Conservation (phyloP, 2,888 invertebrate species). For the Scaptomyza cyrtandrae region DNA sequence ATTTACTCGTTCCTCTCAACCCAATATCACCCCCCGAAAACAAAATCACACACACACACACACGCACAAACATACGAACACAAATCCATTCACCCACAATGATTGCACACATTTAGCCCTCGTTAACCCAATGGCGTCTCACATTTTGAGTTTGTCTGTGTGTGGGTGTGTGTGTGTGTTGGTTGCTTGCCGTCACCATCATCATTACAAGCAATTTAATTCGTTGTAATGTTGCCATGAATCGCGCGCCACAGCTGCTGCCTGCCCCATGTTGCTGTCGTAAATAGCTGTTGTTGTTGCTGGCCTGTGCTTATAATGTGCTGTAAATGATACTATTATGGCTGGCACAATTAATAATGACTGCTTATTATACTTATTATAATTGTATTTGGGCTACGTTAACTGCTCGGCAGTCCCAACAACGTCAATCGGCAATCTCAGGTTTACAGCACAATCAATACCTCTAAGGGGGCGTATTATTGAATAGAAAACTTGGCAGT, state of each 20-base stretch:
- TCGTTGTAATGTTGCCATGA: slow-evolving; percentile 77
- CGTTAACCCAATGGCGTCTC: slow-evolving; percentile 60
- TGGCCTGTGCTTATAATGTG: slow-evolving; percentile 58
- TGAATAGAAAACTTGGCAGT: slow-evolving; percentile 21
- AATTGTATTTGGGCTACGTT: slow-evolving; percentile 21
- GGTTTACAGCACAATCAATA: slow-evolving; percentile 35
- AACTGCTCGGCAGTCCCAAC: slow-evolving; percentile 2
- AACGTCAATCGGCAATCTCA: slow-evolving; percentile 19
- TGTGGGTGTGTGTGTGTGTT: slow-evolving; percentile 24
- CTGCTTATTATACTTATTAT: slow-evolving; percentile 35
- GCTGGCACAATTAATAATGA: slow-evolving; percentile 63
- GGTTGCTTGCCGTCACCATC: slow-evolving; percentile 50
- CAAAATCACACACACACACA: slow-evolving; percentile 12
- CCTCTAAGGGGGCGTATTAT: slow-evolving; percentile 12
- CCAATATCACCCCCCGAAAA: not conserved
- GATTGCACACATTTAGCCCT: slow-evolving; percentile 75
- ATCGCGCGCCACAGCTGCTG: slow-evolving; percentile 46
- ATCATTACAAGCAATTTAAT: slow-evolving; percentile 82
- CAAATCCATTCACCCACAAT: slow-evolving; percentile 57
- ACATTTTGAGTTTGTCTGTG: slow-evolving; percentile 21
- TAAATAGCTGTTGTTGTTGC: slow-evolving; percentile 30
- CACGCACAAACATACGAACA: slow-evolving; percentile 10
- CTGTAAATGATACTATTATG: slow-evolving; percentile 79
- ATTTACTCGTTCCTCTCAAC: slow-evolving; percentile 49
- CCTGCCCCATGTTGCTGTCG: slow-evolving; percentile 36